A percentile compares a stretch with the other conserved stretches of the same genome.
phyloP scores from a whole-genome alignment of 2,797 vertebrate genomes.

The Ispidina picta region DNA sequence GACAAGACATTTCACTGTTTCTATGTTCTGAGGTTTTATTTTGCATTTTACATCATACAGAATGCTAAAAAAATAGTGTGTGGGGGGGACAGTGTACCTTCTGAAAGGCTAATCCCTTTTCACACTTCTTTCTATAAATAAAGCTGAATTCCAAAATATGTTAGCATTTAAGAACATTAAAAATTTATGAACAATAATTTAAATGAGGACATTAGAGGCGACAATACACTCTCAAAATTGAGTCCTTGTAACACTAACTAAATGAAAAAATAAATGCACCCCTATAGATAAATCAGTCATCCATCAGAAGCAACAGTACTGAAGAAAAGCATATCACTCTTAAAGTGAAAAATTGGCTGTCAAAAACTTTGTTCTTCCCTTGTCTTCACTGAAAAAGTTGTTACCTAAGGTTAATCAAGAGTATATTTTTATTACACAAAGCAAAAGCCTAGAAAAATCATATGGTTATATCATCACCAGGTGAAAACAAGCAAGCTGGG shows the following conservation, averaged over 20 bases:
- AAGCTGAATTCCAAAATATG: neutral
- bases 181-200: neutral
- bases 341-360: neutral
- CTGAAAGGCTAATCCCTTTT: neutral
- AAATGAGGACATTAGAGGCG: neutral
- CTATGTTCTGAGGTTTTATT: neutral
- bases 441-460: neutral
- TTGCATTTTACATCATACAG: neutral
- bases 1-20: neutral
- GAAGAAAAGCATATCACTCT: neutral
- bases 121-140: neutral
- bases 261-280: neutral
- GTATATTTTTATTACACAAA: neutral
- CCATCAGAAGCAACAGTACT: neutral
- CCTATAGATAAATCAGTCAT: neutral
- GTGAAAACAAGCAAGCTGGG: neutral
- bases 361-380: neutral
- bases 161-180: neutral
- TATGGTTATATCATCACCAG: neutral
- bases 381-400: neutral
- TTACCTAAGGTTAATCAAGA: neutral
- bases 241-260: neutral
- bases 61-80: neutral
- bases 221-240: neutral
- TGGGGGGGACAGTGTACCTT: neutral